A percentile compares a stretch with the other conserved stretches of the same genome.
phyloP scores from a whole-genome alignment of 2,113 vertebrate genomes.

The Burhinus bistriatus region DNA sequence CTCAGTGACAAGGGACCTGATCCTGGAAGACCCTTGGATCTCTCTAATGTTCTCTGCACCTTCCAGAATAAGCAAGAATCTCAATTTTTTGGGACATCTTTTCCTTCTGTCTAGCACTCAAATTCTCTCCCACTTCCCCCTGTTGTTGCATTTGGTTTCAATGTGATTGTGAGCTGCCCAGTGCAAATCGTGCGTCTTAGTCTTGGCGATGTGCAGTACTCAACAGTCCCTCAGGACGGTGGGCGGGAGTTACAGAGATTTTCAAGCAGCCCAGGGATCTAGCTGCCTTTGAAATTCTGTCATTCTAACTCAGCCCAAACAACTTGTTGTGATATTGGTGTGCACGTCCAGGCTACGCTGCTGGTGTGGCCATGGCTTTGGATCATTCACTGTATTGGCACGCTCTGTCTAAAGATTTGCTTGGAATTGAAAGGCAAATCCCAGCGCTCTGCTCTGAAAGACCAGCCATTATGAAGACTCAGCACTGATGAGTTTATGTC shows the following conservation, averaged over 20 bases:
- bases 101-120: neutral
- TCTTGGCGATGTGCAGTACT: neutral
- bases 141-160: neutral
- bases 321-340: neutral
- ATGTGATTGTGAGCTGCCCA: neutral
- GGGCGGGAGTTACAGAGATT: neutral
- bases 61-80: neutral
- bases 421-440: neutral
- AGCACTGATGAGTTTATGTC: neutral
- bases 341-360: rapidly evolving
- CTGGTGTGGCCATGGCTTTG: neutral
- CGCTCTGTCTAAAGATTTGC: neutral
- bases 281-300: neutral
- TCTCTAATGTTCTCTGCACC: neutral
- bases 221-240: neutral
- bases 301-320: neutral
- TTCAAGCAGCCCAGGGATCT: neutral
- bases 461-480: neutral
- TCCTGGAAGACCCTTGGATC: neutral
- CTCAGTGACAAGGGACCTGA: neutral
- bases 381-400: neutral
- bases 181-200: neutral
- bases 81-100: rapidly evolving
- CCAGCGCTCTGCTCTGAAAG: neutral
- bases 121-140: neutral